A percentile compares a stretch with the other conserved stretches of the same genome.
These are phyloP conservation scores for Mellivora capensis DNA, from an alignment of 2,113 vertebrate genomes.

Conservation along the genomic window DNA sequence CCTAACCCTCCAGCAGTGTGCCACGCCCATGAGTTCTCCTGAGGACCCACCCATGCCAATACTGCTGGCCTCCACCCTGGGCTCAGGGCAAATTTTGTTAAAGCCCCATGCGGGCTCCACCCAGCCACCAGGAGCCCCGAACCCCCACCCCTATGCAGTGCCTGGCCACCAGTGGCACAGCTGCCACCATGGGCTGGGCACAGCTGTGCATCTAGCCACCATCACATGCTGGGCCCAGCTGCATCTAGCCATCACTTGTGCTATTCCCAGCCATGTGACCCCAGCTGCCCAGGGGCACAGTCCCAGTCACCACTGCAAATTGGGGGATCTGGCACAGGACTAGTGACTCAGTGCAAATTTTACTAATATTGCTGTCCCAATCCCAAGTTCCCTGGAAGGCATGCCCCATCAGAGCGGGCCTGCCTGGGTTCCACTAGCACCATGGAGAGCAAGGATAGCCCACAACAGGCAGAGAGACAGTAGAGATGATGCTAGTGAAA, in stretches of 20 bases:
- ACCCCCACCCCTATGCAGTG: neutral
- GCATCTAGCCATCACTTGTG: neutral
- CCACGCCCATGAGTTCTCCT: neutral
- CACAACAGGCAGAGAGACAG: neutral
- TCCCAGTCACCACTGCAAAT: neutral
- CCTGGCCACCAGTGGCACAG: neutral
- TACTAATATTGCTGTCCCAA: neutral
- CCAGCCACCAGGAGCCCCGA: neutral
- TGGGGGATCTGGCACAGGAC: neutral
- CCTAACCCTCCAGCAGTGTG: neutral
- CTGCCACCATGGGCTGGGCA: neutral
- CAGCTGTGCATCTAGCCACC: neutral
- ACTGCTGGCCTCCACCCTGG: neutral
- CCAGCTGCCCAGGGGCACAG: neutral
- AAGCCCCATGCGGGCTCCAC: neutral
- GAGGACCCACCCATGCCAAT: neutral
- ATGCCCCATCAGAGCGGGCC: neutral
- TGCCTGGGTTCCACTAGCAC: neutral
- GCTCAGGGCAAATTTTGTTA: neutral
- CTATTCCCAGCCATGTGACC: neutral
- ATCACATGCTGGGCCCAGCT: neutral
- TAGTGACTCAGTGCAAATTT: neutral
- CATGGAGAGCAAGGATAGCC: neutral
- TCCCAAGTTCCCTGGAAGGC: neutral
- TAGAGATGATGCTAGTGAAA: neutral